Conservation (phyloP, 2,888 invertebrate genomes). For the Diplolepis rosae region DNA sequence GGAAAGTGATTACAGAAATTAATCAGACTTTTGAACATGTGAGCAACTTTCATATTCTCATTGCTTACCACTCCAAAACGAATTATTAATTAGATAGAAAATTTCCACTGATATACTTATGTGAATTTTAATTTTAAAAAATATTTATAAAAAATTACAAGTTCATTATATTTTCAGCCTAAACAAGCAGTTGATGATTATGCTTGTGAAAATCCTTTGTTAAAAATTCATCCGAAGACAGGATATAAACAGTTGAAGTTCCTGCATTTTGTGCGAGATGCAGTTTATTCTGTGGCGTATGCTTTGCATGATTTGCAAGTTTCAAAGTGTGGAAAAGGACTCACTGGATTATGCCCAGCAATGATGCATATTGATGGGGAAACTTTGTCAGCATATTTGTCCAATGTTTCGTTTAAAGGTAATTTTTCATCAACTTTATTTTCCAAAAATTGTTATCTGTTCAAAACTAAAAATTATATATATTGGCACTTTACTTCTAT, state of each 20-base stretch:
- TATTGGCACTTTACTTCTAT: no score
- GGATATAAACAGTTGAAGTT: slow-evolving; percentile 73
- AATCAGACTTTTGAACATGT: not conserved
- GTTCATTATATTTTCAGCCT: not conserved
- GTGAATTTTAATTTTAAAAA: no score
- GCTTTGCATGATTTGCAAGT: slow-evolving; percentile 74
- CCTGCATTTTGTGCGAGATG: slow-evolving; percentile 76
- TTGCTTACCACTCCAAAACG: no score
- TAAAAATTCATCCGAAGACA: slow-evolving; percentile 45
- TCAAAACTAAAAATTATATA: no score
- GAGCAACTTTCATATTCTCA: not conserved
- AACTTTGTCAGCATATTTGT: slow-evolving; percentile 70
- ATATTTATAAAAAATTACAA: not conserved
- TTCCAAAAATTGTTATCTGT: no score
- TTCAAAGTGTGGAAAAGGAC: slow-evolving; percentile 66
- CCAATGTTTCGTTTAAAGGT: slow-evolving; percentile 76
- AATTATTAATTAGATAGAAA: no score
- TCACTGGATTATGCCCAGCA: slow-evolving; percentile 69
- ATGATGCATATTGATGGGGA: slow-evolving; percentile 73
- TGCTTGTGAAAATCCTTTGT: slow-evolving; percentile 35
- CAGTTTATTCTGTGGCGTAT: slow-evolving; percentile 76
- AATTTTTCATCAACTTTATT: slow-evolving; percentile 5
- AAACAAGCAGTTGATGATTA: not conserved
- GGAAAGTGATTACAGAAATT: not conserved
- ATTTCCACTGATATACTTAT: no score